phyloP scores from a whole-genome alignment of 2,797 vertebrate genomes.

The Sylvilagus floridanus region DNA sequence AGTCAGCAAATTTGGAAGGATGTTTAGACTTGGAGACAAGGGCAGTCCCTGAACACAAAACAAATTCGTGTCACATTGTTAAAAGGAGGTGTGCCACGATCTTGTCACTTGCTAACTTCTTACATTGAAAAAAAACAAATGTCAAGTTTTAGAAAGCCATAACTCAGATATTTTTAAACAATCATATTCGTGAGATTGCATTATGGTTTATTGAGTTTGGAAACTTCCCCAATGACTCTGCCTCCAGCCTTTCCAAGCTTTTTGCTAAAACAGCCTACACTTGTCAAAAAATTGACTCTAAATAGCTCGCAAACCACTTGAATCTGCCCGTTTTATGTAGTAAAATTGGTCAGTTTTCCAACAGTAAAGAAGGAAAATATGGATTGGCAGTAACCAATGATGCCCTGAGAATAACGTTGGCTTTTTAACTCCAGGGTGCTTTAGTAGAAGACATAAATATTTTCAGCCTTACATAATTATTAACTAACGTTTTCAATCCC shows the following conservation, averaged over 20 bases:
- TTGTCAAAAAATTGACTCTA: conserved; percentile 66
- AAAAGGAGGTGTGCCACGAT: background rate
- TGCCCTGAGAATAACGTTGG: conserved; percentile 26
- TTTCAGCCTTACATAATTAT: conserved; percentile 46
- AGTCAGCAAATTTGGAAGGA: conserved; percentile 6
- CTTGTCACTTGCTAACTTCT: background rate
- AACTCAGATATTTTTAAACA: conserved; percentile 14
- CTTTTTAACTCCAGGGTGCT: conserved; percentile 51
- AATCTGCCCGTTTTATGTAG: conserved; percentile 49
- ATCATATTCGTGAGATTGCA: conserved; percentile 31
- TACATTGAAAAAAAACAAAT: conserved; percentile 30
- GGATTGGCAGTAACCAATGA: conserved; percentile 47
- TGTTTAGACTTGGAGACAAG: conserved; percentile 30
- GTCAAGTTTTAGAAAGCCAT: conserved; percentile 46
- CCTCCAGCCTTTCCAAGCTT: conserved; percentile 45
- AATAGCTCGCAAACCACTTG: conserved; percentile 58
- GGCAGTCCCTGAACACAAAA: conserved; percentile 13
- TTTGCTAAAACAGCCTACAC: conserved; percentile 34
- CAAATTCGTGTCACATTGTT: background rate
- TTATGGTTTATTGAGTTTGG: conserved; percentile 57
- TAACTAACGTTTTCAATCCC: conserved; percentile 61
- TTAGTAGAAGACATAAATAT: conserved; percentile 30
- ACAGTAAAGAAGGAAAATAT: conserved; percentile 57
- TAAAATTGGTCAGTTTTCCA: conserved; percentile 67
- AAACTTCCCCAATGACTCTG: conserved; percentile 53